Evolutionary conservation across 92 coral and sea anemone genomes (phyloP), one percentile per base, ranked within the genome.

Genomic region (Phenganax stokvisi): DNA sequence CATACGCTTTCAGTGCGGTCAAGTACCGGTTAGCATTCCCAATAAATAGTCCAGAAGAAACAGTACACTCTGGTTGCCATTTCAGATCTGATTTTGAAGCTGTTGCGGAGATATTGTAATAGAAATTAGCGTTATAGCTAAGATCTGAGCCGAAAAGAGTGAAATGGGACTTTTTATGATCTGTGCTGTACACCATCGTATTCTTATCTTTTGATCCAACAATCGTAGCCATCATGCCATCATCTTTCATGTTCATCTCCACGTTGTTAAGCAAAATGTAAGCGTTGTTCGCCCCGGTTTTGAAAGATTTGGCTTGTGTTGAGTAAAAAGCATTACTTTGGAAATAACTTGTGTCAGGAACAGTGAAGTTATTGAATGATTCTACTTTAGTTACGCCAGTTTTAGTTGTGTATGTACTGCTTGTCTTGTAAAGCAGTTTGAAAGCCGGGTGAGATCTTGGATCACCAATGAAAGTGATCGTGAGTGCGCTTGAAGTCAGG

Each of bases 401-500:
- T 13, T 74, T 74, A 4, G 79, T 74, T 1, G 12, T n/a, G 51
- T 74, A 74, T 37, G 79, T 29, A 15, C 15, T 54, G 51, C 10
- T 15, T 20, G 29, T 13, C 27, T 53, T 17, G 10, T 7, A 47
- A 25, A 10, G 13, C 30, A 74, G 28, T 37, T 54, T 74, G 63
- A 54, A 53, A 13, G 79, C 29, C 20, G 79, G 79, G n/a, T 74
- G 79, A 6, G 79, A 74, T 74, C 79, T 74, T 27, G 79, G 25
- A n/a, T 53, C 79, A 54, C 79, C 79, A n/a, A 74, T 44, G 9
- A 74, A 13, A 20, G 59, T 74, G 25, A 74, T 61, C 9, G 79
- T 53, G 61, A 74, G n/a, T 53, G n/a, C 15, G 63, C 79, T 74
- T 74, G 79, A 54, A 74, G 79, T 6, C 3, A 74, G 57, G 53